Conservation (phyloP, 2,888 invertebrate genomes). For the Drosophila pseudotalamancana region DNA sequence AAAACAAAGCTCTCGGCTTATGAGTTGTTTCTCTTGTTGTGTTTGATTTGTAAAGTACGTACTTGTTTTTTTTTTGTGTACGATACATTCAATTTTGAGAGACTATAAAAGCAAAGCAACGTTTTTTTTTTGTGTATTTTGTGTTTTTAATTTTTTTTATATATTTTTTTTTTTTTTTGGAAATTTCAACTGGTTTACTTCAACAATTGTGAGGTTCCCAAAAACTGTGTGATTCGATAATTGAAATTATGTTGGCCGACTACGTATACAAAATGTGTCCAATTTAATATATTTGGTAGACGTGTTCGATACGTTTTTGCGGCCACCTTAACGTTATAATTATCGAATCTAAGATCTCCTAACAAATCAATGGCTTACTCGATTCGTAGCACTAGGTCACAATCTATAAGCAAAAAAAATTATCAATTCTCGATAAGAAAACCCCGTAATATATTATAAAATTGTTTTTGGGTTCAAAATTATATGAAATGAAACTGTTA, state of each 20-base stretch:
- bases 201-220: background rate
- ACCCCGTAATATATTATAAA: too few relatives aligned
- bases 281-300: background rate
- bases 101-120: constrained; percentile 45
- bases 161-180: background rate
- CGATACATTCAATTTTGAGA: constrained; percentile 67
- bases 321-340: too few relatives aligned
- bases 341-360: background rate
- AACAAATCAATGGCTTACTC: background rate
- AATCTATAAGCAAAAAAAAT: too few relatives aligned
- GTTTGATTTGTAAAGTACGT: constrained; percentile 38
- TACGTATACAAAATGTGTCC: background rate
- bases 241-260: constrained; percentile 1
- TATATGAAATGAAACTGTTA: too few relatives aligned
- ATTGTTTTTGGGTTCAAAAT: too few relatives aligned
- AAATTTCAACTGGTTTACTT: constrained; percentile 2
- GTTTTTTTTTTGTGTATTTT: background rate
- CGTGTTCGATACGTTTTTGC: background rate
- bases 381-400: background rate
- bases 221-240: background rate
- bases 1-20: background rate
- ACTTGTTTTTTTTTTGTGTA: constrained; percentile 40
- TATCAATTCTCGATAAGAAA: too few relatives aligned
- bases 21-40: constrained; percentile 27
- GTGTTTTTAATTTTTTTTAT: background rate